Evolutionary conservation across 2,113 vertebrate genomes (phyloP).

Genomic region (Salvelinus fontinalis): DNA sequence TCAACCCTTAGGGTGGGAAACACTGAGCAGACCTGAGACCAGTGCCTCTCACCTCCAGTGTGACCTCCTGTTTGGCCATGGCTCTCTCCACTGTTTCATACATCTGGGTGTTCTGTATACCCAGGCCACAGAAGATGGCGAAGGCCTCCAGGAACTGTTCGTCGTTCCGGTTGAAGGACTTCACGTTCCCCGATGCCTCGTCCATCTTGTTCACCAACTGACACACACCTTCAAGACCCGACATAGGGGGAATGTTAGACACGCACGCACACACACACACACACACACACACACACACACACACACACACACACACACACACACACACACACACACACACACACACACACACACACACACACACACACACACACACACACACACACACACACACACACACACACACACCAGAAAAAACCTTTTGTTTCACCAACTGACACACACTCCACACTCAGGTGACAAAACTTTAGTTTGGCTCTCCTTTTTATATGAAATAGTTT

Average conservation of each 20-base stretch:
- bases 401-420: too few species aligned
- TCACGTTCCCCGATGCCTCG: conserved; percentile 82
- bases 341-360: conserved; percentile 85
- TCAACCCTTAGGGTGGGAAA: too few species aligned
- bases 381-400: too few species aligned
- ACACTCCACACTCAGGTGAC: too few species aligned
- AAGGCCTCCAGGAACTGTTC: conserved; percentile 98
- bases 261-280: neutral
- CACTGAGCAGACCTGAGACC: neutral
- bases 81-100: conserved; percentile 93
- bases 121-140: conserved; percentile 94
- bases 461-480: too few species aligned
- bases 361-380: neutral
- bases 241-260: neutral
- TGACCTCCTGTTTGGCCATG: conserved; percentile 98
- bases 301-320: neutral
- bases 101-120: conserved; percentile 99
- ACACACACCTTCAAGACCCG: conserved; percentile 83
- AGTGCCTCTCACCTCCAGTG: conserved; percentile 85
- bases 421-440: too few species aligned
- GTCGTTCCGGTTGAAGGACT: conserved; percentile 94
- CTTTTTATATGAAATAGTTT: neutral
- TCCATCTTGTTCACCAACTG: conserved; percentile 96
- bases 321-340: conserved; percentile 62
- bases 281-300: neutral